Evolutionary conservation across 1,140 invertebrate species (phyloP).

Genomic region (Nasonia giraulti): DNA sequence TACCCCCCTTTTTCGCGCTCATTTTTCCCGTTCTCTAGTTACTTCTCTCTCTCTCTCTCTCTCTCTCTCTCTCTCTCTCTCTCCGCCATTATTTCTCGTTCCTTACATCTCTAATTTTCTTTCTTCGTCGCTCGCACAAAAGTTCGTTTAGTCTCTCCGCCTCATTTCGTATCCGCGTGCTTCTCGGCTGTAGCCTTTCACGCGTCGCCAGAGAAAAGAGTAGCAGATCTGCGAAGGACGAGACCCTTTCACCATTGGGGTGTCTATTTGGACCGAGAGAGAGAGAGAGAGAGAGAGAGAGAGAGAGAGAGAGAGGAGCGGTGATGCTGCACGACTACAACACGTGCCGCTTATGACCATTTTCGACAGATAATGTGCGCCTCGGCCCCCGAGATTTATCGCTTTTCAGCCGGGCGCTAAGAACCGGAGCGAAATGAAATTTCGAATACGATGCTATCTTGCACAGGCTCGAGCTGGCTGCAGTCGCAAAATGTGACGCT

Average conservation of each 20-base stretch:
- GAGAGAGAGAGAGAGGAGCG: constrained; percentile 27
- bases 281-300: background rate
- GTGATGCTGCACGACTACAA: constrained; percentile 28
- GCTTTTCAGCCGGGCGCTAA: constrained; percentile 27
- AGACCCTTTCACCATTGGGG: constrained; percentile 42
- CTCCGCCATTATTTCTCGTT: constrained; percentile 15
- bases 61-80: constrained; percentile 15
- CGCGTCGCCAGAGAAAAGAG: constrained; percentile 28
- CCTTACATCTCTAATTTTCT: constrained; percentile 30
- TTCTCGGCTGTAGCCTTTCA: background rate
- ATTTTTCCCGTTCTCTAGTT: constrained; percentile 15
- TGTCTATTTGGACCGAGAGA: constrained; percentile 21
- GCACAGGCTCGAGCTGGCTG: no score
- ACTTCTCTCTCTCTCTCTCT: constrained; percentile 8
- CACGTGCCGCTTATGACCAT: constrained; percentile 71
- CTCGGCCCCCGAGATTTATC: constrained; percentile 66
- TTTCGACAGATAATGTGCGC: constrained; percentile 60
- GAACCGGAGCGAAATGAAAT: constrained; percentile 15
- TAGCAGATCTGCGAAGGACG: constrained; percentile 1
- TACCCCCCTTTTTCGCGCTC: constrained; percentile 36
- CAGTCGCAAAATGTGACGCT: no score
- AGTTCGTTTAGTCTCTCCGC: background rate
- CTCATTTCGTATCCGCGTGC: background rate
- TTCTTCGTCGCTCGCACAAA: background rate
- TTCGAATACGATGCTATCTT: background rate